These are phyloP conservation scores for Lophius piscatorius DNA, from an alignment of 2,113 vertebrate genomes.

Conservation along the genomic window DNA sequence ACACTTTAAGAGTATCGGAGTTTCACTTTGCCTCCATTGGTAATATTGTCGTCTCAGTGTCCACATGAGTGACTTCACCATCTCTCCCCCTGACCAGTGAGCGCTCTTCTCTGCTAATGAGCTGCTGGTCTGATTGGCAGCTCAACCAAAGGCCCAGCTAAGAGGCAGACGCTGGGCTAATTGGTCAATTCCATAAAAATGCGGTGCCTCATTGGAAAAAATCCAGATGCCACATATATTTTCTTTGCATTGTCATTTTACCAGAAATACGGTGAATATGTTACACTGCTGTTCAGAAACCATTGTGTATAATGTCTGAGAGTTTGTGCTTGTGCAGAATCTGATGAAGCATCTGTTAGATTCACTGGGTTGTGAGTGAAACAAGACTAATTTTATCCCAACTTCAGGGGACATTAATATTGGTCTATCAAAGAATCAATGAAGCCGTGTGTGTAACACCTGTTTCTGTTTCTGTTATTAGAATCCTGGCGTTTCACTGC, in stretches of 20 bases:
- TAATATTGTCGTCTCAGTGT: too few relatives aligned
- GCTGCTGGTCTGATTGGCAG: conserved; percentile 37
- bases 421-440: conserved; percentile 3
- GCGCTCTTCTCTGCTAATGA: conserved; percentile 26
- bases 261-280: too few relatives aligned
- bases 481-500: too few relatives aligned
- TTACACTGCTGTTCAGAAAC: neutral
- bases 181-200: neutral
- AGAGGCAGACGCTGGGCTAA: neutral
- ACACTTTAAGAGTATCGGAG: too few relatives aligned
- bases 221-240: too few relatives aligned
- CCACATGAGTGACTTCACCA: too few relatives aligned
- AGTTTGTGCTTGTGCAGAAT: neutral
- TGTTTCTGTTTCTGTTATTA: conserved; percentile 1
- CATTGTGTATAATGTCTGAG: neutral
- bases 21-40: too few relatives aligned
- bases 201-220: too few relatives aligned
- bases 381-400: conserved; percentile 12
- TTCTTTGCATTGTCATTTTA: neutral
- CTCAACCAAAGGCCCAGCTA: neutral
- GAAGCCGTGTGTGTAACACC: neutral
- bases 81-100: neutral
- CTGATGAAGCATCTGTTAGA: neutral
- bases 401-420: neutral
- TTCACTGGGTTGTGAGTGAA: conserved; percentile 25